These are phyloP conservation scores for Trachemys scripta DNA, from an alignment of 2,113 vertebrate species.

Conservation along the genomic window DNA sequence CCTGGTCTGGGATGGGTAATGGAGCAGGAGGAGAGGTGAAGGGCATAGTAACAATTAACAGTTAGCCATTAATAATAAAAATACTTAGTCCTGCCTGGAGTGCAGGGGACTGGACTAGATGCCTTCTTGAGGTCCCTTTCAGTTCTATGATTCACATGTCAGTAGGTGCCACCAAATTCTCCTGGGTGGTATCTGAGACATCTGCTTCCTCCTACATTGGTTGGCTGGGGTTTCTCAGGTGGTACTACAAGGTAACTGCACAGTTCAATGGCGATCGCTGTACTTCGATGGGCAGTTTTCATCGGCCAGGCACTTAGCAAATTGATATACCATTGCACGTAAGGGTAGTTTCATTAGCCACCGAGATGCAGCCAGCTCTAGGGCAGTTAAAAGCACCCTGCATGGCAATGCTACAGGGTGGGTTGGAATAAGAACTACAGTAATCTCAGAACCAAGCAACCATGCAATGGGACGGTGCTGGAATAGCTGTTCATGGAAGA, in stretches of 20 bases:
- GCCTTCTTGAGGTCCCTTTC: too few species aligned
- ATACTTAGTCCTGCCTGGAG: too few species aligned
- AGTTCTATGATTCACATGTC: background rate
- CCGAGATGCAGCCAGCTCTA: background rate
- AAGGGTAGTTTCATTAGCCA: background rate
- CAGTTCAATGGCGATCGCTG: background rate
- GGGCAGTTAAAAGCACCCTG: background rate
- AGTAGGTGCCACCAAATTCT: background rate
- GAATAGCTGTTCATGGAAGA: background rate
- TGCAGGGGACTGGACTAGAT: too few species aligned
- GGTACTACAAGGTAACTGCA: background rate
- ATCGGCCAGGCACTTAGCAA: background rate
- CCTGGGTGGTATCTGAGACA: background rate
- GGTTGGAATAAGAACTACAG: background rate
- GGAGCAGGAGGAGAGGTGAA: background rate
- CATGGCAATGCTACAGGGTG: background rate
- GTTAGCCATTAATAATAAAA: background rate
- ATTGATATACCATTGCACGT: background rate
- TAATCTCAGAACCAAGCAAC: constrained; percentile 5
- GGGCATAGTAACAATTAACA: background rate
- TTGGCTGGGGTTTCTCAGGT: background rate
- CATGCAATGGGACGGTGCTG: background rate
- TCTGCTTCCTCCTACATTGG: background rate
- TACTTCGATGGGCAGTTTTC: background rate
- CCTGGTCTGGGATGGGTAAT: background rate